These are phyloP conservation scores for Ditula angustiorana DNA, from an alignment of 2,888 invertebrate species.

Conservation along the genomic window DNA sequence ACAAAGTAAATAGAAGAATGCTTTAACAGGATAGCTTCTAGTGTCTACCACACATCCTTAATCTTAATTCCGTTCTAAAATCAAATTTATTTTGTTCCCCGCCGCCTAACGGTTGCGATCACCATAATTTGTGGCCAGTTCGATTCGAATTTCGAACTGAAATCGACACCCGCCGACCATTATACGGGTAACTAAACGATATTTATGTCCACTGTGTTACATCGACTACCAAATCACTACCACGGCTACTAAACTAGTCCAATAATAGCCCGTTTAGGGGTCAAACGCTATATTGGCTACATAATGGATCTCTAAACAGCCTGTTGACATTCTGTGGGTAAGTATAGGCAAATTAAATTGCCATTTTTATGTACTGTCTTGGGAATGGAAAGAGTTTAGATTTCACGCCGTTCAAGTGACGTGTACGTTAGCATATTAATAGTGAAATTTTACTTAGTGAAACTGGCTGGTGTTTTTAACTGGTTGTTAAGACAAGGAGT, in stretches of 20 bases:
- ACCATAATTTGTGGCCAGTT: slow-evolving; percentile 8
- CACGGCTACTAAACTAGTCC: slow-evolving; percentile 25
- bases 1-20: too few species aligned
- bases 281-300: slow-evolving; percentile 5
- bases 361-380: slow-evolving; percentile 30
- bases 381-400: slow-evolving; percentile 17
- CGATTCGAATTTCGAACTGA: slow-evolving; percentile 11
- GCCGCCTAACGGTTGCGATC: background rate
- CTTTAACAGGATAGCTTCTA: too few species aligned
- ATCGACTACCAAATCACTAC: slow-evolving; percentile 30
- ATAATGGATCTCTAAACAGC: slow-evolving; percentile 6
- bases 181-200: slow-evolving; percentile 14
- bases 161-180: slow-evolving; percentile 24
- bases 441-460: background rate
- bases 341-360: slow-evolving; percentile 30
- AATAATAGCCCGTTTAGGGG: slow-evolving; percentile 13
- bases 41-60: background rate
- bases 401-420: slow-evolving; percentile 9
- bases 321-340: slow-evolving; percentile 15
- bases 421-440: slow-evolving; percentile 13
- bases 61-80: background rate
- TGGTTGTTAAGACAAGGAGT: background rate
- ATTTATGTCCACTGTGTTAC: slow-evolving; percentile 20
- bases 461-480: background rate
- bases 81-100: background rate